Base-by-base conservation (phyloP, 2,888 invertebrate species). In the Tetropium fuscum region DNA sequence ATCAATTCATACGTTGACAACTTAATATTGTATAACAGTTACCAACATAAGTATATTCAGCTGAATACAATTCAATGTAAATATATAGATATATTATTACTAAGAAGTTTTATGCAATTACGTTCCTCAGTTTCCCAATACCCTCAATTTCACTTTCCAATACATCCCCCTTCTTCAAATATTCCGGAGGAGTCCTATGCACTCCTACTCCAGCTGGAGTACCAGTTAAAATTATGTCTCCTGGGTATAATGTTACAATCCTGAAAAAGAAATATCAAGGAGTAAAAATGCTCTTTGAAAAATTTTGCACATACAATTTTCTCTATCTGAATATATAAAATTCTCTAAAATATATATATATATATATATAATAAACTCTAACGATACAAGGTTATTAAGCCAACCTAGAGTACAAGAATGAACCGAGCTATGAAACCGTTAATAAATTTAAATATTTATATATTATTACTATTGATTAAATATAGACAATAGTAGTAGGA, bases 171-270 rank as follows among this genome's bases (percentile, higher is more conserved):
- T 87, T 87, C 71, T 92, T 87, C 0, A 96, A 83, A 77, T 86
- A 95, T 79, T 92, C 89, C 3, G 92, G 91, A 0, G 95, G 95
- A 38, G 85, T 85, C 49, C 89, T 85, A 75, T 90, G 88, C 77
- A 88, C 87, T 38, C 93, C 93, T 7, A 88, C 88, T 0, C 90
- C 90, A 0, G 87, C 84, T 0, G 96, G 96, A 0, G 95, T 95
- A n/a, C 95, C 96, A 0, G 95, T 96, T 53, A 95, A 82, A 62
- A 96, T 90, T 0, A 95, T 84, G 77, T 96, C 95, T 3, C 95
- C 95, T 0, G 95, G 95, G 36, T 90, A 84, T 0, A 96, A 83
- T 0, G 94, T 94, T 75, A 93, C 87, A 47, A 90, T 86, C 57
- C 93, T 94, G 80, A 10, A 83, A 85, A 56, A n/a, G n/a, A n/a